Evolutionary conservation across 2,888 invertebrate species (phyloP).

Genomic region (Aproaerema taeniolella): DNA sequence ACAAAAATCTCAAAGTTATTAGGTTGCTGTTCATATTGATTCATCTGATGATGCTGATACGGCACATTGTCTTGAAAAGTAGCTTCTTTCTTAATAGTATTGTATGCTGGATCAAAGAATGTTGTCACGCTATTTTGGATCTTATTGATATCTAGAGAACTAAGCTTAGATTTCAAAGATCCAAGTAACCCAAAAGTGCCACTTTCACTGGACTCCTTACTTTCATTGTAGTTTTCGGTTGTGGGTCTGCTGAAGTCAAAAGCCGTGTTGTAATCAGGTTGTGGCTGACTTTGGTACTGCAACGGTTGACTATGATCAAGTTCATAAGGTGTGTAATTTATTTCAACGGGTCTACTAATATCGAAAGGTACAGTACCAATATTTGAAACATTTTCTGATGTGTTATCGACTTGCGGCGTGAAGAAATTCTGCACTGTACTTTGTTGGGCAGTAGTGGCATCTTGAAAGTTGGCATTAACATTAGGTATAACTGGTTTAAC

Average conservation of each 20-base stretch:
- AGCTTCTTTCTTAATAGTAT: conserved; percentile 36
- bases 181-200: conserved; percentile 62
- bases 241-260: conserved; percentile 58
- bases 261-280: conserved; percentile 37
- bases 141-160: conserved; percentile 64
- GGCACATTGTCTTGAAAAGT: conserved; percentile 24
- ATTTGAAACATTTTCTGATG: no score
- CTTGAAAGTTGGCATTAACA: conserved; percentile 38
- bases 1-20: conserved; percentile 47
- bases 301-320: conserved; percentile 18
- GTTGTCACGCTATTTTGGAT: conserved; percentile 66
- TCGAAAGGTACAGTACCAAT: conserved; percentile 31
- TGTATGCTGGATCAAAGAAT: conserved; percentile 66
- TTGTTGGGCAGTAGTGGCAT: conserved; percentile 49
- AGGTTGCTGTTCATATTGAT: no score
- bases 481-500: conserved; percentile 48
- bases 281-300: conserved; percentile 21
- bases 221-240: conserved; percentile 37
- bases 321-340: conserved; percentile 22
- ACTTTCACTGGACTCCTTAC: conserved; percentile 33
- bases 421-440: no score
- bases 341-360: conserved; percentile 26
- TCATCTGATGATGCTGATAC: conserved; percentile 21
- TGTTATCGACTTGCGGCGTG: conserved; percentile 11
- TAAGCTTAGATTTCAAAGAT: conserved; percentile 65